Percentiles rank a stretch among this genome's conserved stretches.
phyloP scores from a whole-genome alignment of 2,113 vertebrate genomes.

The Ptychochromis oligacanthus region DNA sequence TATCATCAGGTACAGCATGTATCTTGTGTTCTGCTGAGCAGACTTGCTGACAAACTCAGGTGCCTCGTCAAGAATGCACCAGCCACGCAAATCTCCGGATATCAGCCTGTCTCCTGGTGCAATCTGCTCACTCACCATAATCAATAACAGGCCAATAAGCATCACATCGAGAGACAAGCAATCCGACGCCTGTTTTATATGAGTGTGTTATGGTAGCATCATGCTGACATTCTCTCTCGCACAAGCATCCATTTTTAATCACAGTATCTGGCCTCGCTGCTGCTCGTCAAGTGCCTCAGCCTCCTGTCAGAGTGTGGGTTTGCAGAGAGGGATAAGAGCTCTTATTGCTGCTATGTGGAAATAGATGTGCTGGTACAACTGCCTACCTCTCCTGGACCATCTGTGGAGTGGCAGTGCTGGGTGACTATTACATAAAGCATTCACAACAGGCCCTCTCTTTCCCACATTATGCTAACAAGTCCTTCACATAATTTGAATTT shows the following conservation, averaged over 20 bases:
- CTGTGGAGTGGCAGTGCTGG: conserved; percentile 68
- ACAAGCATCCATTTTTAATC: conserved; percentile 77
- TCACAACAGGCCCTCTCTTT: conserved; percentile 58
- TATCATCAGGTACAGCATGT: conserved; percentile 47
- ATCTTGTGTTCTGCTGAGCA: conserved; percentile 48
- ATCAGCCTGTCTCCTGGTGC: conserved; percentile 36
- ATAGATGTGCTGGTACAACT: conserved; percentile 73
- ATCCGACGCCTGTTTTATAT: conserved; percentile 35
- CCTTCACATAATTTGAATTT: conserved; percentile 46
- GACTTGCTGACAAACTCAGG: conserved; percentile 48
- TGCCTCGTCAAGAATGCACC: conserved; percentile 46
- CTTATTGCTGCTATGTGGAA: conserved; percentile 70
- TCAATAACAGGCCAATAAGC: conserved; percentile 64
- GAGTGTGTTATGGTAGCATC: conserved; percentile 56
- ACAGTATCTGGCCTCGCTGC: conserved; percentile 63
- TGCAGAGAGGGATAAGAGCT: conserved; percentile 71
- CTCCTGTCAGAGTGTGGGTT: conserved; percentile 74
- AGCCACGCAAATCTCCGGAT: conserved; percentile 53
- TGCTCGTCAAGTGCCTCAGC: conserved; percentile 72
- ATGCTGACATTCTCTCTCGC: conserved; percentile 59
- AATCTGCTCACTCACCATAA: conserved; percentile 60
- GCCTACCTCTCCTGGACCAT: conserved; percentile 74
- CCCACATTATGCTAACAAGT: conserved; percentile 50
- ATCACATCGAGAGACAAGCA: conserved; percentile 29
- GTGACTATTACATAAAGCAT: conserved; percentile 68